Base-by-base conservation (phyloP, 1,140 invertebrate genomes). In the Solen grandis region DNA sequence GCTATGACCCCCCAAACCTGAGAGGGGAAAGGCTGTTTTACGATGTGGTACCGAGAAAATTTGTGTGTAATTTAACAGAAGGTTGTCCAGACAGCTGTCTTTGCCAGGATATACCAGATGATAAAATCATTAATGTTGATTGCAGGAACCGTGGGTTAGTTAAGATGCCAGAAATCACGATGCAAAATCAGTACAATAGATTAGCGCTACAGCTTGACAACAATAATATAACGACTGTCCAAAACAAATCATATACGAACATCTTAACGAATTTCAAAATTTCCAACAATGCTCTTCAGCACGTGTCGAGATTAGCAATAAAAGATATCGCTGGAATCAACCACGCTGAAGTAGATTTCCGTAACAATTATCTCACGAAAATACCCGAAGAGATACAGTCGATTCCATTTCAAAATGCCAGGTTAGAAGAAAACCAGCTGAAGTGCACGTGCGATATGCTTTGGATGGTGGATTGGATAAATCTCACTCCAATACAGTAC, bases 11-110 rank as follows among this genome's bases (percentile, higher is more conserved):
- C 2, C 31, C 68, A 19, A 25, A 83, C 3, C 62, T 84, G 0
- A 22, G 13, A 8, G 78, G 78, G 3, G 57, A 70, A 25, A 78
- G 66, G 4, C 41, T 82, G 10, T 63, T 86, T 27, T 82, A 84
- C 57, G 81, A 86, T 27, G 50, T 86, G 2, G 54, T 35, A 5
- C 16, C 79, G 0, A 46, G 59, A 5, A 63, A 83, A 25, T 81
- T 86, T 35, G 59, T 86, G 14, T 86, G 85, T 25, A 81, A 86
- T 59, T 38, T 79, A 13, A 81, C 77, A 2, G 54, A 78, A 8
- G 55, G 82, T 14, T 86, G 85, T 77, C 85, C 85, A 8, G 3
- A 55, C 5, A 75, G 75, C 1, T 86, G 85, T 33, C 35, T 78
- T 8, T 84, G 83, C 33, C 68, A 84, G 27, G 85, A 86, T 33